Percentiles rank a stretch among this genome's conserved stretches.
Evolutionary conservation across 1,140 invertebrate genomes (phyloP).

Genomic region (Rhagoletis pomonella): DNA sequence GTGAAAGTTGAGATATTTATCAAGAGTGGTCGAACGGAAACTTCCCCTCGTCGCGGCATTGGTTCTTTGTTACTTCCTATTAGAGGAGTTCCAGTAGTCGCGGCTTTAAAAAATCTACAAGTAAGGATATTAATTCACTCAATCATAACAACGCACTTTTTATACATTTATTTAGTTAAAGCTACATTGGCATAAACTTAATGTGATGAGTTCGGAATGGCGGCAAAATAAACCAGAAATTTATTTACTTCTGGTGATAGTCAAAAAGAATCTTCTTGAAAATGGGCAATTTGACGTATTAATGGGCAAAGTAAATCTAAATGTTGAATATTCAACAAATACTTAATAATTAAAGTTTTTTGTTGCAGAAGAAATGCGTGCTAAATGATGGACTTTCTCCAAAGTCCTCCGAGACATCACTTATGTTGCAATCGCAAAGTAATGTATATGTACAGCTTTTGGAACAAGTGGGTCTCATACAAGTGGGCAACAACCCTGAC

Average conservation of each 20-base stretch:
- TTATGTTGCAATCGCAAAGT: constrained; percentile 69
- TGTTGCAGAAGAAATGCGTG: constrained; percentile 2
- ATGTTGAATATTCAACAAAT: neutral
- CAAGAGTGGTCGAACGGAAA: constrained; percentile 44
- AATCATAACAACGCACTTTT: neutral
- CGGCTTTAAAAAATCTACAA: constrained; percentile 7
- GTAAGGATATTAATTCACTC: constrained; percentile 56
- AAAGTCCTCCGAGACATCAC: constrained; percentile 64
- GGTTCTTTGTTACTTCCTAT: constrained; percentile 65
- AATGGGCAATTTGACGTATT: constrained; percentile 42
- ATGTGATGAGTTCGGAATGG: constrained; percentile 62
- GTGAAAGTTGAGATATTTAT: constrained; percentile 65
- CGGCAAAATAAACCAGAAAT: constrained; percentile 67
- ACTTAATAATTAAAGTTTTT: neutral
- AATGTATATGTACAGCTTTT: constrained; percentile 70
- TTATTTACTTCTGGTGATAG: constrained; percentile 64
- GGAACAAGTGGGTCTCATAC: constrained; percentile 66
- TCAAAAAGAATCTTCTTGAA: constrained; percentile 65
- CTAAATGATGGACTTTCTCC: constrained; percentile 47
- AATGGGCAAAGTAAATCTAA: constrained; percentile 39
- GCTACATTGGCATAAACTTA: constrained; percentile 68
- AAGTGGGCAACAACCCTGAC: constrained; percentile 69
- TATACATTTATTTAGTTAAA: constrained; percentile 59
- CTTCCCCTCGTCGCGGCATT: constrained; percentile 58
- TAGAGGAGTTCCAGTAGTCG: constrained; percentile 64